Base-by-base conservation (phyloP, 2,888 invertebrate species). In the Pterostichus madidus region DNA sequence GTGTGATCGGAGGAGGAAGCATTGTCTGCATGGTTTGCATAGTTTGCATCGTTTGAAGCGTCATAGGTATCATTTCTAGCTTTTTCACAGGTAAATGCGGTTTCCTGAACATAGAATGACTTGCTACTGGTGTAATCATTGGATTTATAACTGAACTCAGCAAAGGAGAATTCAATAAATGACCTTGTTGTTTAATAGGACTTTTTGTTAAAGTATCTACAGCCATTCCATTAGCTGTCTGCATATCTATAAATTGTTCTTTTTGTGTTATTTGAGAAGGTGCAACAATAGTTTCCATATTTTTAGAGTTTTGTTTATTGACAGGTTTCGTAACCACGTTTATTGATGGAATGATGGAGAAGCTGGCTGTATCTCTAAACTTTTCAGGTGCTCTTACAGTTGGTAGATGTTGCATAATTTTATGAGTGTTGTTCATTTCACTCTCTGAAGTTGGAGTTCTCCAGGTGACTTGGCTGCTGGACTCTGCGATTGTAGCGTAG, bases 21-120 rank as follows among this genome's bases (percentile, higher is more conserved):
- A 93, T 92, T n/a, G 92, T 92, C 89, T 93, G 92, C 92, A 93
- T 92, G 11, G 90, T 90, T 87, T 81, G 92, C 92, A 93, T 92
- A n/a, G 92, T 92, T 89, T 93, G 92, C 92, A 93, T 92, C n/a
- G 90, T 87, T 6, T 88, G 88, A 44, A 87, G 87, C 52, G 84
- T 84, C 85, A 85, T 84, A 13, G 85, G 84, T 64, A 85, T 81
- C 1, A 15, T 77, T 76, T 79, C 84, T 82, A 83, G 83, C 84
- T 80, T 81, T 17, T 80, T 85, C 82, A 76, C 84, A 59, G 78
- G 80, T 56, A 77, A 81, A 49, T 79, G 83, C 68, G 81, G 80
- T 76, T 84, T 84, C 17, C 77, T 77, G 80, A 35, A 84, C 79
- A 84, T 85, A 80, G 39, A 84, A 77, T 64, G 85, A 84, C 82